These are phyloP conservation scores for Enteromius afrohamiltoni DNA, from an alignment of 2,797 vertebrate genomes.

Conservation along the genomic window DNA sequence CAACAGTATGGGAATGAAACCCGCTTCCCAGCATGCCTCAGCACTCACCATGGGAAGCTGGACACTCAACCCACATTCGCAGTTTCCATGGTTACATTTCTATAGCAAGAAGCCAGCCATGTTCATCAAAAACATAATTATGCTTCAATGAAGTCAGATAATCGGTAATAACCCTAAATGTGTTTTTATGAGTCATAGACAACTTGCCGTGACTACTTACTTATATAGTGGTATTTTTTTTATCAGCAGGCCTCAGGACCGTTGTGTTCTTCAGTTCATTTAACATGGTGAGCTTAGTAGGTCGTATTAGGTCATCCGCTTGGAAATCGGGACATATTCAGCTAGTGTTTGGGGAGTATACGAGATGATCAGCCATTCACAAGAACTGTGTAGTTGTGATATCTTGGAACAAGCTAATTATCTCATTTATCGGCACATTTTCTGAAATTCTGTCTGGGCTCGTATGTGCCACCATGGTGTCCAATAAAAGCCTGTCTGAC, in stretches of 20 bases:
- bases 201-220: constrained; percentile 42
- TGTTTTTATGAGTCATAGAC: constrained; percentile 61
- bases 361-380: constrained; percentile 1
- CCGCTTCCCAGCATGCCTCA: constrained; percentile 36
- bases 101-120: constrained; percentile 56
- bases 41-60: constrained; percentile 46
- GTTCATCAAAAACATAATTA: constrained; percentile 61
- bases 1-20: constrained; percentile 21
- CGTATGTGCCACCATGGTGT: constrained; percentile 3
- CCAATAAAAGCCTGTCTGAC: constrained; percentile 8
- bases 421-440: constrained; percentile 11
- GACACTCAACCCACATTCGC: constrained; percentile 50
- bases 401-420: constrained; percentile 3
- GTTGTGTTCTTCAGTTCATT: constrained; percentile 1
- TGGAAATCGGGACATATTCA: neutral
- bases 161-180: constrained; percentile 54
- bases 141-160: constrained; percentile 56
- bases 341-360: neutral
- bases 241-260: constrained; percentile 1
- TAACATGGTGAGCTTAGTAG: neutral
- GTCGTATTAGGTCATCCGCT: neutral
- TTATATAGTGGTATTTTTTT: constrained; percentile 38
- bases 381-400: constrained; percentile 5
- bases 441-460: constrained; percentile 21
- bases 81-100: constrained; percentile 64